phyloP scores from a whole-genome alignment of 2,888 invertebrate species.

The Elegia similella region DNA sequence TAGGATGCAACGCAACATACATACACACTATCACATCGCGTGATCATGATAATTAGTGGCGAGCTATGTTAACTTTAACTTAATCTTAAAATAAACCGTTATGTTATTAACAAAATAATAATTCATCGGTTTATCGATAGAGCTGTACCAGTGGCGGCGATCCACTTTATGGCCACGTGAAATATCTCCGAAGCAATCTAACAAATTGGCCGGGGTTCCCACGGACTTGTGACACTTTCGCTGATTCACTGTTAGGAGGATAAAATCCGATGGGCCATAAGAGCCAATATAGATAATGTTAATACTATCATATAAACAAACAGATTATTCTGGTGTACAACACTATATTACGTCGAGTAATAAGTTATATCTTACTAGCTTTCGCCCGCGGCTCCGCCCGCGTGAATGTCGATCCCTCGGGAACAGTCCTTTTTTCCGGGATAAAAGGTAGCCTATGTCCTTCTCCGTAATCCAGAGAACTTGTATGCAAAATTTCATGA shows the following conservation, averaged over 20 bases:
- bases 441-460: too few species aligned
- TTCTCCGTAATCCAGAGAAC: too few species aligned
- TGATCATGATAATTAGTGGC: too few species aligned
- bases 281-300: neutral
- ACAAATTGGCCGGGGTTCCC: slow-evolving; percentile 7
- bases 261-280: neutral
- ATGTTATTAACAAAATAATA: neutral
- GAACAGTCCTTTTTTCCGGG: too few species aligned
- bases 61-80: too few species aligned
- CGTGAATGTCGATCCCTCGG: too few species aligned
- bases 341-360: neutral
- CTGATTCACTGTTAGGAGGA: slow-evolving; percentile 5
- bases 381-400: too few species aligned
- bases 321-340: neutral
- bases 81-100: neutral
- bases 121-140: neutral
- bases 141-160: neutral
- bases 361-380: too few species aligned
- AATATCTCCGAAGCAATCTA: slow-evolving; percentile 11
- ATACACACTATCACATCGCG: too few species aligned
- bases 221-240: slow-evolving; percentile 11
- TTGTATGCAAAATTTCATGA: too few species aligned
- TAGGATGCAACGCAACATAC: too few species aligned
- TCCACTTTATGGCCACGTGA: slow-evolving; percentile 2
- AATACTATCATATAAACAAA: neutral